Evolutionary conservation across 2,113 vertebrate species (phyloP).

Genomic region (Parotia lawesii): DNA sequence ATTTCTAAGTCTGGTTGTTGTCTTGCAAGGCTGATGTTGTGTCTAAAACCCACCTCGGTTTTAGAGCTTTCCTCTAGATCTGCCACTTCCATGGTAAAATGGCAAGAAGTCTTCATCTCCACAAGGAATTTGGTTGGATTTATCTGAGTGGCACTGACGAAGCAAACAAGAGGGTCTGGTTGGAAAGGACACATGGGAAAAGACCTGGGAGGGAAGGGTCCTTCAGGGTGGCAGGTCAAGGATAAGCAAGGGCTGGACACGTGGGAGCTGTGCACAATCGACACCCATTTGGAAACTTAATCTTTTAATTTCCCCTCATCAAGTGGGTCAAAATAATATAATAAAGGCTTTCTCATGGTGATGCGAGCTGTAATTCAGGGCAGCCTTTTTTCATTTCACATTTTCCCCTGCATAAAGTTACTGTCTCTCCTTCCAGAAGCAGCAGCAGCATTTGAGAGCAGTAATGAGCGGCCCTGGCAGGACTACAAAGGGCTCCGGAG

Average conservation of each 20-base stretch:
- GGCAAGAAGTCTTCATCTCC: not conserved
- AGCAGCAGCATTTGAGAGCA: not conserved
- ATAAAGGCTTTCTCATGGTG: constrained; percentile 67
- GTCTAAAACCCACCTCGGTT: not conserved
- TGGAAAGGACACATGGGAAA: constrained; percentile 61
- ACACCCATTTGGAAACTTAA: constrained; percentile 62
- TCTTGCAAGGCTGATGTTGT: not conserved
- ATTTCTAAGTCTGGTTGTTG: not conserved
- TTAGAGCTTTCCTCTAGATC: not conserved
- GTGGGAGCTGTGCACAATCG: not conserved
- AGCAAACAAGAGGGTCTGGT: not conserved
- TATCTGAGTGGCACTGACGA: not conserved
- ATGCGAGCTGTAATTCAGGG: constrained; percentile 29
- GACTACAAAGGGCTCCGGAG: constrained; percentile 47
- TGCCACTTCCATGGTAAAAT: not conserved
- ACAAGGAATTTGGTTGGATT: constrained; percentile 49
- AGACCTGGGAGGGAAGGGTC: not conserved
- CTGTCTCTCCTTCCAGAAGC: not conserved
- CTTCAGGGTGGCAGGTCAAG: not conserved
- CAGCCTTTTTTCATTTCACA: constrained; percentile 10
- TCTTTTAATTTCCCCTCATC: constrained; percentile 75
- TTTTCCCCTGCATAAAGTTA: not conserved
- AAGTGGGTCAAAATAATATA: constrained; percentile 10
- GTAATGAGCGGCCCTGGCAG: constrained; percentile 53
- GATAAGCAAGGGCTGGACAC: constrained; percentile 33